Percentiles rank a stretch among this genome's conserved stretches.
These are phyloP conservation scores for Leptopilina boulardi DNA, from an alignment of 1,140 invertebrate genomes.

Conservation along the genomic window DNA sequence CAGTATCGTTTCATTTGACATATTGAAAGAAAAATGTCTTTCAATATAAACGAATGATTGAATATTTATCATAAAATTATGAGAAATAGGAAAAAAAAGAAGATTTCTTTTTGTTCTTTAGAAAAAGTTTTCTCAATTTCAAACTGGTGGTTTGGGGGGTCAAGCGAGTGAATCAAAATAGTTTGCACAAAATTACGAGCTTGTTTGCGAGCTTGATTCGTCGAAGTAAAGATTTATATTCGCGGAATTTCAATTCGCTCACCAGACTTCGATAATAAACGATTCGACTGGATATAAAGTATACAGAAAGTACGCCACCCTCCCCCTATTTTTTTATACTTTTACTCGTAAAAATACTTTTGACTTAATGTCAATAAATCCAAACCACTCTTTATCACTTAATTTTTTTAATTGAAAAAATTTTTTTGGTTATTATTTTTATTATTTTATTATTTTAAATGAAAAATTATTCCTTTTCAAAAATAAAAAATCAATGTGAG, in stretches of 20 bases:
- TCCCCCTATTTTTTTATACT: no score
- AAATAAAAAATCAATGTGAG: no score
- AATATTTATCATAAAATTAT: slow-evolving; percentile 18
- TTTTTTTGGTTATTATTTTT: no score
- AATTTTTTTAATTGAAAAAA: background rate
- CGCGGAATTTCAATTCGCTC: slow-evolving; percentile 45
- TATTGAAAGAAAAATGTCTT: background rate
- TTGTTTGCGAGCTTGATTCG: slow-evolving; percentile 48
- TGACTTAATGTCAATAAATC: background rate
- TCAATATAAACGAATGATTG: no score
- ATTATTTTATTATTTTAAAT: no score
- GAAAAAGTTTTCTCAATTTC: slow-evolving; percentile 41
- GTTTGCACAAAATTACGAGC: slow-evolving; percentile 42
- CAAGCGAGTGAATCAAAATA: background rate
- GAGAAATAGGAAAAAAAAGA: background rate
- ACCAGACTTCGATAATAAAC: slow-evolving; percentile 25
- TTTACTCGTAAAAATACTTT: background rate
- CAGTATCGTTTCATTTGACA: background rate
- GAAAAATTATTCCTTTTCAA: no score
- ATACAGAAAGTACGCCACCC: background rate
- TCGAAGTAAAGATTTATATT: slow-evolving; percentile 41
- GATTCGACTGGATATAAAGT: slow-evolving; percentile 24
- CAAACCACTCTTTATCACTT: background rate
- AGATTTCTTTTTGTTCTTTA: no score
- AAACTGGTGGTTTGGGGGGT: background rate